Percentiles rank a stretch among this genome's conserved stretches.
Evolutionary conservation across 2,888 invertebrate species (phyloP).

Genomic region (Punctoribates punctum): DNA sequence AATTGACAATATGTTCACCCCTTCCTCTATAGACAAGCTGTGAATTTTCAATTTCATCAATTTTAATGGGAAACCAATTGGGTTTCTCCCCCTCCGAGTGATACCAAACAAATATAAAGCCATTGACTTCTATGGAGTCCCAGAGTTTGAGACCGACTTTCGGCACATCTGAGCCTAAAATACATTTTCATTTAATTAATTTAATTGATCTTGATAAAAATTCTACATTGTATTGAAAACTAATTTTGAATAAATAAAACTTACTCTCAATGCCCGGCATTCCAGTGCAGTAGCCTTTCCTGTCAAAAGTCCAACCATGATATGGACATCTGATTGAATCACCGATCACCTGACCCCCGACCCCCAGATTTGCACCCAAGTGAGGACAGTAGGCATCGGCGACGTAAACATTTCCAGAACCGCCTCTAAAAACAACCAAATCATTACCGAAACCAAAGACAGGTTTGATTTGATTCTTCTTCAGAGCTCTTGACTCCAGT

Average conservation of each 20-base stretch:
- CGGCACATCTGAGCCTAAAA: constrained; percentile 53
- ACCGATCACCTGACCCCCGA: constrained; percentile 63
- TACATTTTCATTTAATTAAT: too few species aligned
- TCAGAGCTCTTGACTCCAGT: too few species aligned
- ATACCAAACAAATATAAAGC: constrained; percentile 75
- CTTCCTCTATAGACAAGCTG: constrained; percentile 68
- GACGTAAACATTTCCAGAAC: constrained; percentile 63
- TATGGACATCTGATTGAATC: constrained; percentile 83
- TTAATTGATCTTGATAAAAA: too few species aligned
- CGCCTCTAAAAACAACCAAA: constrained; percentile 66
- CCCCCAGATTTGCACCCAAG: constrained; percentile 77
- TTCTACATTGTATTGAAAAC: too few species aligned
- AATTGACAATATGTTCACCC: constrained; percentile 70
- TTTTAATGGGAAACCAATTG: constrained; percentile 63
- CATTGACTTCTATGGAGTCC: constrained; percentile 66
- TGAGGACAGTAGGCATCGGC: constrained; percentile 87
- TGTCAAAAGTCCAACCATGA: constrained; percentile 73
- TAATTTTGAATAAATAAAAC: too few species aligned
- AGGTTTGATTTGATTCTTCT: constrained; percentile 59
- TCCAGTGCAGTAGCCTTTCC: too few species aligned
- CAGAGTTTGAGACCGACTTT: constrained; percentile 67
- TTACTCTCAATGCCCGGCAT: too few species aligned
- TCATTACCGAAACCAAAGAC: constrained; percentile 63
- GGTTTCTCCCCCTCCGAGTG: constrained; percentile 67
- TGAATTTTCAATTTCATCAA: constrained; percentile 60